Percentiles rank a stretch among this genome's conserved stretches.
These are phyloP conservation scores for Nomada flava DNA, from an alignment of 2,888 invertebrate genomes.

Conservation along the genomic window DNA sequence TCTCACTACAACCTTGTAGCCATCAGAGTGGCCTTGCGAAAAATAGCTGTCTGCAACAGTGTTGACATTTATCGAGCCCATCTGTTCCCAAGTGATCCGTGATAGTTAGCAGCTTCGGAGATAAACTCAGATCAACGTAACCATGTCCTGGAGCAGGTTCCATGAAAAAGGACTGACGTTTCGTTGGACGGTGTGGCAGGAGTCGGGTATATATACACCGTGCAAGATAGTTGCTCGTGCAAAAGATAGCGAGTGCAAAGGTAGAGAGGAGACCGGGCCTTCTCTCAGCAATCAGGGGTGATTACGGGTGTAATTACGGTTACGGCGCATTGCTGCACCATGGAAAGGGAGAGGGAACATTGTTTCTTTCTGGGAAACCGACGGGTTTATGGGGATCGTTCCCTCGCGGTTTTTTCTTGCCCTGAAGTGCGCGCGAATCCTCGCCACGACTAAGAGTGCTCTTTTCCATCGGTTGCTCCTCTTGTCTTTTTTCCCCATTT, in stretches of 20 bases:
- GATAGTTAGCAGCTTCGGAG: not conserved
- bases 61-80: too few species aligned
- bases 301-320: constrained; percentile 80
- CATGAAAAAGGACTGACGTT: not conserved
- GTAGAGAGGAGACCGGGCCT: constrained; percentile 55
- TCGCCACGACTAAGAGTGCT: constrained; percentile 17
- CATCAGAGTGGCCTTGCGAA: too few species aligned
- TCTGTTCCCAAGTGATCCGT: too few species aligned
- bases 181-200: constrained; percentile 11
- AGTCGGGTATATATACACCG: constrained; percentile 2
- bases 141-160: not conserved
- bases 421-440: constrained; percentile 47
- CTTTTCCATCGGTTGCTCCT: constrained; percentile 22
- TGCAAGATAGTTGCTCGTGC: constrained; percentile 26
- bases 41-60: too few species aligned
- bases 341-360: constrained; percentile 65
- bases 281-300: constrained; percentile 74
- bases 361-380: constrained; percentile 80
- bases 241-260: constrained; percentile 55
- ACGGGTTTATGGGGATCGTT: constrained; percentile 72
- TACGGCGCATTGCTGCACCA: constrained; percentile 74
- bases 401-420: constrained; percentile 61
- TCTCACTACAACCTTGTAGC: too few species aligned
- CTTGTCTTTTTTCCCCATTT: not conserved
- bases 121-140: not conserved